Base-by-base conservation (phyloP, 2,888 invertebrate species). In the Lochmaea crataegi region DNA sequence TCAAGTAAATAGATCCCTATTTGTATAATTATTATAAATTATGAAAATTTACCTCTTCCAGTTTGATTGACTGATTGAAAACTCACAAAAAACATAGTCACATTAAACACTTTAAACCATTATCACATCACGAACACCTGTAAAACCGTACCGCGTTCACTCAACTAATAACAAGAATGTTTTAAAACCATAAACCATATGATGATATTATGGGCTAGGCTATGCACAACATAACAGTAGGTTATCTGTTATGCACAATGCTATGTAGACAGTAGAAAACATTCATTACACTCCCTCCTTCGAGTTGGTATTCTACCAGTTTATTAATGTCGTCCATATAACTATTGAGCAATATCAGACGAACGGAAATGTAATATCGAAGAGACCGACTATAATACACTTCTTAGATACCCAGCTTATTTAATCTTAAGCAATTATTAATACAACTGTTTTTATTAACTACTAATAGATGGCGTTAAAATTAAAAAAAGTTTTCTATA, bases 71-170 rank as follows among this genome's bases (percentile, higher is more conserved):
- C 14, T 11, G 12, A 45, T 51, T 22, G 38, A 41, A 53, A 53
- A 69, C 22, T 63, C 41, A 53, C 63, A 69, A 69, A 63, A 69
- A 63, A 63, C 69, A 69, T 69, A 69, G 63, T 69, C 69, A 63
- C 69, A 61, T n/a, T 57, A 42, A 56, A n/a, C 32, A 63, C 60
- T 60, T 68, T 60, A 68, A 45, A 51, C 12, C 68, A 68, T 68
- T 56, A 69, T 69, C 63, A 64, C 64, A 61, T 61, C 61, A 68
- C 68, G 22, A 69, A 69, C 63, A 69, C 68, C 61, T 68, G 68
- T 63, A 38, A 41, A 51, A 64, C 45, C 56, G 45, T 56, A 63
- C 68, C 38, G 51, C 16, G 51, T 68, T 58, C 22, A 58, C 41
- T 58, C 45, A 57, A 45, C 65, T 66, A 38, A 16, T 41, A 56